Evolutionary conservation across 2,113 vertebrate species (phyloP).

Genomic region (Halcyon malimbica): DNA sequence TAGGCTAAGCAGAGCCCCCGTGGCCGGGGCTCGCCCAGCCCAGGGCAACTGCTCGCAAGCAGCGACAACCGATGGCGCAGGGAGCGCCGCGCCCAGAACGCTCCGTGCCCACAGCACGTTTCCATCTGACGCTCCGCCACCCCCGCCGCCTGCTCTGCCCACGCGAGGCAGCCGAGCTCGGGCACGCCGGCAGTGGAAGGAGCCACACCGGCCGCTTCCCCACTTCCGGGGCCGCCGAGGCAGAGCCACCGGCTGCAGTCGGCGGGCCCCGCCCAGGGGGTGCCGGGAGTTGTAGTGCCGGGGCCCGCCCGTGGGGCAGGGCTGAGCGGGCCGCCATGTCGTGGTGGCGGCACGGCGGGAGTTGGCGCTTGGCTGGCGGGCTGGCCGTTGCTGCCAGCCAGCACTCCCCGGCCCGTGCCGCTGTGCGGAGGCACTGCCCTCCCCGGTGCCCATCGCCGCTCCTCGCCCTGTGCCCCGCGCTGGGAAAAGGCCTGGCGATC

Average conservation of each 20-base stretch:
- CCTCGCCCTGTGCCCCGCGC: not conserved
- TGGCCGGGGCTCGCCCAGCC: no score
- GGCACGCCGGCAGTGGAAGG: fast-evolving
- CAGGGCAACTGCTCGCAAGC: no score
- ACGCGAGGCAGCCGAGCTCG: not conserved
- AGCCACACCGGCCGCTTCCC: not conserved
- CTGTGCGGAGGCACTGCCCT: not conserved
- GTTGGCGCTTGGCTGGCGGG: not conserved
- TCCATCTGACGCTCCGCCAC: not conserved
- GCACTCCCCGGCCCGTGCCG: fast-evolving
- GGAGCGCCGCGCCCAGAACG: not conserved
- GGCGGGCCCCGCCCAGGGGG: not conserved
- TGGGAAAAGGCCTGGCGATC: not conserved
- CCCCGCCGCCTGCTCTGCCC: not conserved
- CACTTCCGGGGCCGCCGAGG: no score
- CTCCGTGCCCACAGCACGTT: not conserved
- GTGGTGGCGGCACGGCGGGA: fast-evolving
- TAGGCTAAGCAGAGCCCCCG: not conserved
- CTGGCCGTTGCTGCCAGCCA: not conserved
- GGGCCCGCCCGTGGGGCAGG: no score
- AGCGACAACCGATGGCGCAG: not conserved
- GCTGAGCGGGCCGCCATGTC: not conserved
- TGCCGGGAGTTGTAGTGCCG: not conserved
- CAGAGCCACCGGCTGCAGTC: not conserved
- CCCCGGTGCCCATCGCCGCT: fast-evolving